A percentile compares a stretch with the other conserved stretches of the same genome.
Evolutionary conservation across 1,140 invertebrate species (phyloP).

Genomic region (Nomia melanderi): DNA sequence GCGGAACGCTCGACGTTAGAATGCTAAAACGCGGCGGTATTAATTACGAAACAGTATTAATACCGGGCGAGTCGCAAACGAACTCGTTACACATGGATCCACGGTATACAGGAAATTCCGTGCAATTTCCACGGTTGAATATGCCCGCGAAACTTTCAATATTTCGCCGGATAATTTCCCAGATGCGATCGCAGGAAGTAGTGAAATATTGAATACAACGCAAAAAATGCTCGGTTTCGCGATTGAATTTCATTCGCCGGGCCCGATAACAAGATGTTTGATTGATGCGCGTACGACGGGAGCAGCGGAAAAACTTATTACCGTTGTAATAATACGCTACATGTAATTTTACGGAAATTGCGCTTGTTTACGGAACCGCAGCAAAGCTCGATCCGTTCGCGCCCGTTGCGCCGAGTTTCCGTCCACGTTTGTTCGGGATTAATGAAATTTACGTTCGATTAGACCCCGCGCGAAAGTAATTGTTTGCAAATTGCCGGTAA

Average conservation of each 20-base stretch:
- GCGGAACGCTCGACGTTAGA: too few relatives aligned
- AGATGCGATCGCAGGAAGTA: too few relatives aligned
- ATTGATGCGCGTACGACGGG: too few relatives aligned
- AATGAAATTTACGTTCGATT: slow-evolving; percentile 20
- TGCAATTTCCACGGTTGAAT: background rate
- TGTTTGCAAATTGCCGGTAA: background rate
- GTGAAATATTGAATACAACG: too few relatives aligned
- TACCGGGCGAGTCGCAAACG: background rate
- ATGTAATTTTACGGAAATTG: slow-evolving; percentile 3
- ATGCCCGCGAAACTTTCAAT: background rate
- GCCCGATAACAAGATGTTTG: too few relatives aligned
- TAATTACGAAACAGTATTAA: background rate
- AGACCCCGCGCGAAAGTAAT: background rate
- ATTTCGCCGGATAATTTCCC: background rate
- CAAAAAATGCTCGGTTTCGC: too few relatives aligned
- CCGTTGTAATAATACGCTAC: too few relatives aligned
- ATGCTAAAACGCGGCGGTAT: background rate
- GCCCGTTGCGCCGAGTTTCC: background rate
- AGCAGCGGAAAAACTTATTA: too few relatives aligned
- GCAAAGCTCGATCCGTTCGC: background rate
- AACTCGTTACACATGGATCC: background rate
- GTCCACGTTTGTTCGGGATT: background rate
- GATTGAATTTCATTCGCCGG: too few relatives aligned
- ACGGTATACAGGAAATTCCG: background rate
- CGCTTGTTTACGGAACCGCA: background rate